Evolutionary conservation across 2,797 vertebrate genomes (phyloP), one percentile per base, ranked within the genome.

Genomic region (Notolepis coatsorum): DNA sequence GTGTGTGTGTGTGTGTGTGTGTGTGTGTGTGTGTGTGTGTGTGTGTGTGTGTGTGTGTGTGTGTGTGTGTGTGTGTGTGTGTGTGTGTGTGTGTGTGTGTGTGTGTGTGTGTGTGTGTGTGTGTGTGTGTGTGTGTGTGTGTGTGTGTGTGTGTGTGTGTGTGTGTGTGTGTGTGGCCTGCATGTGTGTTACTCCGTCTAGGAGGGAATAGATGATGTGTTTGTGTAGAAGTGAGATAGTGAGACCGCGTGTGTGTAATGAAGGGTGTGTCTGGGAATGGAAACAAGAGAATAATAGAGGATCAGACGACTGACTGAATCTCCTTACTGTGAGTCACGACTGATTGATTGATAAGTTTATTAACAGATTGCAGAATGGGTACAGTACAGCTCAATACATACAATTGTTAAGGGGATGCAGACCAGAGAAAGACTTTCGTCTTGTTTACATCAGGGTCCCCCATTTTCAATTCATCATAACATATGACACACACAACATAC

Each of bases 231-330:
- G n/a, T n/a, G n/a, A n/a, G n/a, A n/a, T n/a, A n/a, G n/a, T n/a
- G n/a, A n/a, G n/a, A n/a, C n/a, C n/a, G n/a, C 37, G 30, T 13
- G 20, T 48, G 45, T 41, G 24, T 6, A 10, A 7, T 48, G 61
- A 75, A 80, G 88, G 85, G 89, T 82, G 85, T 91, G 90, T 84
- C 84, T 88, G 80, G 77, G 83, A 86, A 78, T 65, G 67, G 51
- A 66, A 8, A 68, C 61, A 41, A 42, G 49, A 49, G 75, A 31
- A 86, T 84, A 86, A 88, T 85, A 48, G 65, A 64, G 66, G 50
- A 73, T 85, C 68, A 79, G 73, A 75, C 58, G n/a, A 3, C 73
- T 59, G 66, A 70, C 72, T 69, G 6, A n/a, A 28, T 24, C 4
- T 27, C 4, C 5, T 17, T 17, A 28, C 12, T 3, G 24, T 30